A percentile compares a stretch with the other conserved stretches of the same genome.
Conservation (phyloP, 2,113 vertebrate species). For the Cheirogaleus medius region DNA sequence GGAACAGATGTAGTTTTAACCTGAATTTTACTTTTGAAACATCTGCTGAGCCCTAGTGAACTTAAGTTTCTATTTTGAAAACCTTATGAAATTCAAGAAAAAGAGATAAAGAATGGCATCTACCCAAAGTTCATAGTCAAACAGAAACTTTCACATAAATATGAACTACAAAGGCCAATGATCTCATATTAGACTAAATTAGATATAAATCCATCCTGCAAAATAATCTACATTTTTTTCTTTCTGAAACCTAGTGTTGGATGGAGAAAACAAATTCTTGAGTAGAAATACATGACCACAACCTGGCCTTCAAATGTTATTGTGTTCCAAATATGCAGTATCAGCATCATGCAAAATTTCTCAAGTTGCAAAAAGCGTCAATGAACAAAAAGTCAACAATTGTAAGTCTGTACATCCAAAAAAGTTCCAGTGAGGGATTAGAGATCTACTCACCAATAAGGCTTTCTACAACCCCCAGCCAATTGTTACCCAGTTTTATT, state of each 20-base stretch:
- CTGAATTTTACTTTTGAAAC: background rate
- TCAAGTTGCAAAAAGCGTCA: background rate
- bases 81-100: background rate
- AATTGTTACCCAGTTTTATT: background rate
- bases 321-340: background rate
- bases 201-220: background rate
- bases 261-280: background rate
- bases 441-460: too few relatives aligned
- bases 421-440: rapidly evolving
- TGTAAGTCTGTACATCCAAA: background rate
- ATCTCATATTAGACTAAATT: background rate
- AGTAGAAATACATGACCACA: background rate
- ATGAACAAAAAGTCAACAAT: background rate
- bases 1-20: background rate
- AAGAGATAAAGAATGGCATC: background rate
- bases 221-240: background rate
- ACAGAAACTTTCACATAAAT: background rate
- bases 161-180: background rate
- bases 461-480: background rate
- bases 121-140: background rate
- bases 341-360: background rate
- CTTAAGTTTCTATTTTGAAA: background rate
- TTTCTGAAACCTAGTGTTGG: background rate
- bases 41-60: background rate
- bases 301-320: background rate